phyloP scores from a whole-genome alignment of 2,113 vertebrate species.

The Osmerus eperlanus region DNA sequence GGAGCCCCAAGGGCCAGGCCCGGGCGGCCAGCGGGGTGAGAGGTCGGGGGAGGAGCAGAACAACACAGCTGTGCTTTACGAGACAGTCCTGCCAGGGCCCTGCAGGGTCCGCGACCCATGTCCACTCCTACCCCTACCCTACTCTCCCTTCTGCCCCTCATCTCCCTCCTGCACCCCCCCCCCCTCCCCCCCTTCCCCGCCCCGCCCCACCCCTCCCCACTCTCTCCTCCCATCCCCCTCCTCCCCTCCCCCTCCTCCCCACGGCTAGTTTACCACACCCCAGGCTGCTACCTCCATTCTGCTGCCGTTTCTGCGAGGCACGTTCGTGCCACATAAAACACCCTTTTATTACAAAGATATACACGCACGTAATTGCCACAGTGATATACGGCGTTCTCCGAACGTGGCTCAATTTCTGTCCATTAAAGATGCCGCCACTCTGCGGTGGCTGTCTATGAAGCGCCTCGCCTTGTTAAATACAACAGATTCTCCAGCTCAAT shows the following conservation, averaged over 20 bases:
- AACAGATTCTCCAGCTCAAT: conserved; percentile 46
- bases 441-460: conserved; percentile 21
- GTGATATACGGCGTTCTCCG: conserved; percentile 45
- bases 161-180: no score
- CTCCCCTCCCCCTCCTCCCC: no score
- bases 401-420: conserved; percentile 44
- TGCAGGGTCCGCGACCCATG: no score
- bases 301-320: conserved; percentile 29
- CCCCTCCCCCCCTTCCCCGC: no score
- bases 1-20: neutral
- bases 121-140: no score
- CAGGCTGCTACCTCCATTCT: conserved; percentile 11
- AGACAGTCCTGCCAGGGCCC: no score
- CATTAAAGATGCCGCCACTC: conserved; percentile 40
- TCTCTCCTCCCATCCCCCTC: no score
- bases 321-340: conserved; percentile 46
- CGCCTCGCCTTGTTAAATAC: conserved; percentile 42
- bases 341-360: conserved; percentile 49
- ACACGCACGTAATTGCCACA: conserved; percentile 53
- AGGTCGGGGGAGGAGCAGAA: conserved; percentile 4
- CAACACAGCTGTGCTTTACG: neutral
- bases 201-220: no score
- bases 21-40: neutral
- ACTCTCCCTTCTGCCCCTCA: no score
- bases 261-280: conserved; percentile 4